These are phyloP conservation scores for Hemicordylus capensis DNA, from an alignment of 2,113 vertebrate genomes.

Conservation along the genomic window DNA sequence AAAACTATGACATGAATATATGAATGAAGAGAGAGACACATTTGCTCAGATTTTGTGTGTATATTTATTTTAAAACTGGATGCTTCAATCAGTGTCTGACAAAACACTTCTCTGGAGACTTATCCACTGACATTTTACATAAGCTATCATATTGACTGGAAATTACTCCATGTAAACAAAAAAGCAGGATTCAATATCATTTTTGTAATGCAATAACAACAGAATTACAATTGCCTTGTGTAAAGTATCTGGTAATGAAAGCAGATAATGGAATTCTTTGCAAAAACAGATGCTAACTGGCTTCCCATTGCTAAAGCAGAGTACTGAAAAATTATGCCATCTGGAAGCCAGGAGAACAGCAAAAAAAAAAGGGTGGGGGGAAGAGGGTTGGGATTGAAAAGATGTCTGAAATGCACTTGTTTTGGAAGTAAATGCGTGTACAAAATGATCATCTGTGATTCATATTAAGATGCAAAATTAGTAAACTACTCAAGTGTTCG, in stretches of 20 bases:
- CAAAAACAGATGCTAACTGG: conserved; percentile 65
- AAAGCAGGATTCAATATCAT: conserved; percentile 6
- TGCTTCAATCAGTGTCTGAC: not conserved
- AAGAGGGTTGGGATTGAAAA: conserved; percentile 24
- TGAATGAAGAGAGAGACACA: not conserved
- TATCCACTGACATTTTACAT: conserved; percentile 36
- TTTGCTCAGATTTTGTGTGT: not conserved
- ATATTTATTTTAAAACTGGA: not conserved
- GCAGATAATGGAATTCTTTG: conserved; percentile 66
- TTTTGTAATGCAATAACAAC: conserved; percentile 38
- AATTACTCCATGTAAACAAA: not conserved
- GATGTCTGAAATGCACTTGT: conserved; percentile 37
- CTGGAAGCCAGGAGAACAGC: conserved; percentile 46
- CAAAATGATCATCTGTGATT: conserved; percentile 49
- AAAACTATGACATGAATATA: no score
- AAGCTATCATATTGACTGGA: conserved; percentile 23
- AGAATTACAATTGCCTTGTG: conserved; percentile 64
- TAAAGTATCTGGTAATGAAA: conserved; percentile 63
- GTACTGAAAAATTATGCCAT: conserved; percentile 46
- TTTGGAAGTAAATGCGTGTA: conserved; percentile 64
- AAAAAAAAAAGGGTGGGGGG: conserved; percentile 44
- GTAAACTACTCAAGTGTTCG: not conserved
- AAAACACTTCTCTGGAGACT: not conserved
- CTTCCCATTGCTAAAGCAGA: conserved; percentile 46
- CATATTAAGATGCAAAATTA: conserved; percentile 54